Evolutionary conservation across 2,797 vertebrate species (phyloP), one percentile per base, ranked within the genome.

Genomic region (Phrynocephalus vlangalii): DNA sequence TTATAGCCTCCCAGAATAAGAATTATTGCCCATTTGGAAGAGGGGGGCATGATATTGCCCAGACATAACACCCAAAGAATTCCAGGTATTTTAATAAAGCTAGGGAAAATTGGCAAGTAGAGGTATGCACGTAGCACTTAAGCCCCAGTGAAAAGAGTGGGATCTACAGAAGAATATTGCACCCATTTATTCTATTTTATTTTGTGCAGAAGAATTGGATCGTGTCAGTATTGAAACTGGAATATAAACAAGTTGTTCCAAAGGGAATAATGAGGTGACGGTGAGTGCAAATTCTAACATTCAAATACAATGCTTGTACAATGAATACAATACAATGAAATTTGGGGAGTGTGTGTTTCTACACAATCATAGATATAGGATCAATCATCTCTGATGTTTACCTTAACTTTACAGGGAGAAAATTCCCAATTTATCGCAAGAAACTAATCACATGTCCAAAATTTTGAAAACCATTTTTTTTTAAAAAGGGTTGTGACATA

Each of bases 361-460:
- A 76, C 72, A 85, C 70, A 78, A 87, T 72, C 80, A 90, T 89
- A 87, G 18, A 63, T 2, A 85, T 91, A 77, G 67, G 88, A 78
- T 48, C 60, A n/a, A 84, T 1, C 0, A 28, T 91, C 89, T 81
- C 85, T 83, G 50, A 80, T 84, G 85, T 88, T 86, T 90, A 79
- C 66, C 77, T 50, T 88, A 91, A 88, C 87, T 90, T 90, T 89
- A 91, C 86, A 84, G 26, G 28, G 78, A 85, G 91, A 87, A 8
- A 70, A 88, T 91, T 93, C 87, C 70, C 88, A 80, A 89, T 92
- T 91, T 89, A 89, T 66, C 87, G 15, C 85, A 80, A 91, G 16
- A 28, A 86, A 93, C 86, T 79, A 78, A 24, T 82, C 79, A 88
- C 75, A 66, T 89, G 83, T 87, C 13, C 75, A 85, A 71, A 85